These are phyloP conservation scores for Mesaphorura yosii DNA, from an alignment of 1,140 invertebrate genomes.

Conservation along the genomic window DNA sequence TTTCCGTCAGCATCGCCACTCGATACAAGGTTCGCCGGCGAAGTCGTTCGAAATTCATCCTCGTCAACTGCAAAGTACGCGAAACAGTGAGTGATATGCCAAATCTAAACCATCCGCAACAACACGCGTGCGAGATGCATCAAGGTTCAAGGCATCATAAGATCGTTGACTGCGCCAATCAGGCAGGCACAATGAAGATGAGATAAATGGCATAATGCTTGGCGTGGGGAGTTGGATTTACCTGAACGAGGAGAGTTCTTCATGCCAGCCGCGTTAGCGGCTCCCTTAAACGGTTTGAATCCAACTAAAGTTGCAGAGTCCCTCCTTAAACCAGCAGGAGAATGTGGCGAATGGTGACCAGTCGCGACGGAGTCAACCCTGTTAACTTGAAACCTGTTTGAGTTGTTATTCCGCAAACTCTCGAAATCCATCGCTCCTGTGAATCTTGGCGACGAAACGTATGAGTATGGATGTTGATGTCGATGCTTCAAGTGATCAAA, in stretches of 20 bases:
- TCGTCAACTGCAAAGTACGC: neutral
- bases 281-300: slow-evolving; percentile 10
- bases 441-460: too few species aligned
- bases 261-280: neutral
- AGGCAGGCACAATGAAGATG: too few species aligned
- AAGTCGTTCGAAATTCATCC: neutral
- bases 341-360: slow-evolving; percentile 20
- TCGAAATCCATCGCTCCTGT: slow-evolving; percentile 24
- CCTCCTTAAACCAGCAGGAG: neutral
- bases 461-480: too few species aligned
- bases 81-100: neutral
- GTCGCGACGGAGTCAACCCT: slow-evolving; percentile 39
- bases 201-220: neutral
- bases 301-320: slow-evolving; percentile 8
- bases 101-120: neutral
- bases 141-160: neutral
- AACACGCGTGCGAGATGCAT: too few species aligned
- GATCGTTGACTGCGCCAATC: too few species aligned
- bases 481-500: too few species aligned
- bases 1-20: slow-evolving; percentile 1
- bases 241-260: neutral
- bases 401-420: slow-evolving; percentile 31
- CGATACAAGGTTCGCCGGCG: slow-evolving; percentile 18
- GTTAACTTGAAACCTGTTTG: slow-evolving; percentile 48
- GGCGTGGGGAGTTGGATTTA: neutral